Conservation (phyloP, 2,888 invertebrate genomes). For the Fragum whitleyi region DNA sequence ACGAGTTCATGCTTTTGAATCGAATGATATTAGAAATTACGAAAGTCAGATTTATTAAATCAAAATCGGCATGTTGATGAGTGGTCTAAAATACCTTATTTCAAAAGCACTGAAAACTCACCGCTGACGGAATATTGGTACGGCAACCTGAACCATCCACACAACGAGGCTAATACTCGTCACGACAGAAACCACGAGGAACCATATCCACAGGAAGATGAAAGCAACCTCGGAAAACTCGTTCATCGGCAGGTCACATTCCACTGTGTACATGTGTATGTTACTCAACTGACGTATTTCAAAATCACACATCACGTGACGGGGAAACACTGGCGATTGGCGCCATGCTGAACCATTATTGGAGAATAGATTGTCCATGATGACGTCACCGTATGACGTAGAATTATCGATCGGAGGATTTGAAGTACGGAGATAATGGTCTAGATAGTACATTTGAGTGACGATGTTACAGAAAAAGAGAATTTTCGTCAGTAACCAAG, state of each 20-base stretch:
- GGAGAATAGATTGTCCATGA: constrained; percentile 37
- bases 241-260: constrained; percentile 52
- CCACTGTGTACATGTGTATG: constrained; percentile 29
- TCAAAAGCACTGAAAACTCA: no score
- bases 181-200: constrained; percentile 50
- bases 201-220: constrained; percentile 63
- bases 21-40: no score
- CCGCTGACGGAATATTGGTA: constrained; percentile 57
- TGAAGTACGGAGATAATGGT: constrained; percentile 37
- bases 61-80: no score
- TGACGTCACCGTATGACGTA: constrained; percentile 58
- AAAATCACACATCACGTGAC: constrained; percentile 45
- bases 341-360: constrained; percentile 49
- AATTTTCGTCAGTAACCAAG: constrained; percentile 54
- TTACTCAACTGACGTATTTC: constrained; percentile 10
- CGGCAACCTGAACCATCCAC: constrained; percentile 33
- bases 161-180: constrained; percentile 48
- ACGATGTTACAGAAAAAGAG: constrained; percentile 54
- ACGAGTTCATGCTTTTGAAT: no score
- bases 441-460: constrained; percentile 41
- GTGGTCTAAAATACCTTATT: no score
- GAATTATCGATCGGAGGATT: constrained; percentile 46
- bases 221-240: constrained; percentile 48
- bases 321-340: constrained; percentile 35
- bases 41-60: no score